Base-by-base conservation (phyloP, 2,113 vertebrate genomes). In the Dolichallabes microphthalmus region DNA sequence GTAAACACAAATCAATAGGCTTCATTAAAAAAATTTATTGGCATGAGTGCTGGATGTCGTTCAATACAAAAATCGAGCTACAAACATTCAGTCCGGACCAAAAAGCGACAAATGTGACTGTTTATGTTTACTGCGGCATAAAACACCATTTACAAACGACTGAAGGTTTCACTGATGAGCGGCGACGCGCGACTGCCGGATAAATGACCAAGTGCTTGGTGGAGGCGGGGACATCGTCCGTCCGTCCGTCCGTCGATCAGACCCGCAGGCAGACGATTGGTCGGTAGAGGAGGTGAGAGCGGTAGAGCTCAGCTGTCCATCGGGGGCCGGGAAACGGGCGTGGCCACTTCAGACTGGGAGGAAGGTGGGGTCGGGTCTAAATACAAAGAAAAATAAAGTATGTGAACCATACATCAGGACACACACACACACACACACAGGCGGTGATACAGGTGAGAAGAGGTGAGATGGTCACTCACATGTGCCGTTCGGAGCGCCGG, bases 401-500 rank as follows among this genome's bases (percentile, higher is more conserved):
- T 55, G 77, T 55, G 39, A 10, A 71, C 27, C 77, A 81, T 2
- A 53, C 4, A 27, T 4, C 22, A 79, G 22, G 19, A 52, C 0
- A 76, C 74, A 10, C 25, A 61, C 19, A 35, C 45, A 45, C 45
- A 8, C 2, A 39, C 73, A 10, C 32, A 60, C 19, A 35, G 39
- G 39, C 4, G 39, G 39, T 39, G 39, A 39, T 39, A 39, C 5
- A 6, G 9, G 15, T 64, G 27, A 17, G 17, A 1, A 19, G 35
- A 58, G 35, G 10, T 17, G 6, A 75, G 82, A n/a, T 58, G 30
- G 69, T 30, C 45, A 96, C 97, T 97, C 90, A 99, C 97, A 98
- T 96, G 97, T 95, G 92, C 97, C 97, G 0, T 98, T 98, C 0
- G 97, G 95, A 1, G 97, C 94, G 27, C 96, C 95, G 0, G 95